phyloP scores from a whole-genome alignment of 2,888 invertebrate genomes.

The Tetranychus truncatus region DNA sequence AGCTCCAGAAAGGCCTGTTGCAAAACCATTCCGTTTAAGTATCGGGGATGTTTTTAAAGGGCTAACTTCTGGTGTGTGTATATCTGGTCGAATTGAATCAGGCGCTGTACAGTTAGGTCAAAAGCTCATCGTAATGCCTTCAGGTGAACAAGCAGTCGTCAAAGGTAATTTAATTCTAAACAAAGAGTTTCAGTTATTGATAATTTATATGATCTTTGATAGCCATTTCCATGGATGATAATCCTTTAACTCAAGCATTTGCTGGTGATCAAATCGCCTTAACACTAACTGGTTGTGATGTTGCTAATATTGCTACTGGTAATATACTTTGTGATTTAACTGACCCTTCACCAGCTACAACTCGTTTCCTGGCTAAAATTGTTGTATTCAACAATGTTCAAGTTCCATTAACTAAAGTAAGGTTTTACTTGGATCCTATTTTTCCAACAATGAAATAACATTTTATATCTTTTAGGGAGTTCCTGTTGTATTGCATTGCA shows the following conservation, averaged over 20 bases:
- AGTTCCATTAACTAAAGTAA: conserved; percentile 59
- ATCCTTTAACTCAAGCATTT: conserved; percentile 52
- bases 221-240: conserved; percentile 51
- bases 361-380: conserved; percentile 67
- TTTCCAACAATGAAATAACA: not conserved
- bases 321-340: conserved; percentile 65
- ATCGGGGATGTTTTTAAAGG: conserved; percentile 88
- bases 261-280: conserved; percentile 82
- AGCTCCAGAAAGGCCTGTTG: conserved; percentile 64
- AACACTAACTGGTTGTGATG: conserved; percentile 61
- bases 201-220: conserved; percentile 9
- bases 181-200: not conserved
- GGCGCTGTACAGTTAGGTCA: conserved; percentile 71
- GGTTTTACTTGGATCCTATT: conserved; percentile 31
- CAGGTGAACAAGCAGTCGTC: conserved; percentile 59
- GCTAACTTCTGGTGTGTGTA: conserved; percentile 62
- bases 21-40: conserved; percentile 74
- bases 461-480: not conserved
- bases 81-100: conserved; percentile 76
- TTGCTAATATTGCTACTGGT: conserved; percentile 65
- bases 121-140: conserved; percentile 66
- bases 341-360: conserved; percentile 58
- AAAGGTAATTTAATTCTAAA: conserved; percentile 40
- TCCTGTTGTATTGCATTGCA: conserved; percentile 36
- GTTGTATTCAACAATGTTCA: conserved; percentile 72